A percentile compares a stretch with the other conserved stretches of the same genome.
phyloP scores from a whole-genome alignment of 1,140 invertebrate species.

The Wasmannia auropunctata region DNA sequence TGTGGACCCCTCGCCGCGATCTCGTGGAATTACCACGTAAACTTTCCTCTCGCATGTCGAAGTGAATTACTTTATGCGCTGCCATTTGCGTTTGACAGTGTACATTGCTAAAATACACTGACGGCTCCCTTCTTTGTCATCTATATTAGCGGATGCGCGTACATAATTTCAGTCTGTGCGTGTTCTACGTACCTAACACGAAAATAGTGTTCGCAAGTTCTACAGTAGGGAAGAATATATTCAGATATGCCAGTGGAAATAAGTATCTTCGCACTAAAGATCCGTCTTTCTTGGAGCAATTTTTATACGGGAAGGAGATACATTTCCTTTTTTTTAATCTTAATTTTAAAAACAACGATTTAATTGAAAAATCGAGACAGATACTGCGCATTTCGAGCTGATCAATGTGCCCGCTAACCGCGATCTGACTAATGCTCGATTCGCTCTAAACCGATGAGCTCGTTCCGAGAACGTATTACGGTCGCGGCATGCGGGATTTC shows the following conservation, averaged over 20 bases:
- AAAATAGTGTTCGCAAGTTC: neutral
- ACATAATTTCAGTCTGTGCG: neutral
- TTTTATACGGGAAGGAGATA: neutral
- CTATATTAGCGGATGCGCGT: neutral
- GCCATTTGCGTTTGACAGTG: neutral
- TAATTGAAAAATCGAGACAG: no score
- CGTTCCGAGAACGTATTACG: no score
- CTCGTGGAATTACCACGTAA: neutral
- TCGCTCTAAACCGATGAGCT: no score
- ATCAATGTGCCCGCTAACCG: no score
- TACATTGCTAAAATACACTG: neutral
- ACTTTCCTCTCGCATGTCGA: neutral
- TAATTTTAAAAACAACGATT: no score
- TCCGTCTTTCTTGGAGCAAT: neutral
- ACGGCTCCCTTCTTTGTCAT: neutral
- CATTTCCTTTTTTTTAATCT: neutral
- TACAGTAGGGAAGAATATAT: constrained; percentile 57
- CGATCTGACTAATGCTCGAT: no score
- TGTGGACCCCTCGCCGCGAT: neutral
- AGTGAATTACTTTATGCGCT: neutral
- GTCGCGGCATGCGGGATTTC: no score
- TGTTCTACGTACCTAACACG: neutral
- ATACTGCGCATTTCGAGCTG: no score
- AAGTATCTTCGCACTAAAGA: neutral
- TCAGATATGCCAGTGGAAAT: constrained; percentile 41